These are phyloP conservation scores for Stictonetta naevosa DNA, from an alignment of 2,113 vertebrate species.

Conservation along the genomic window DNA sequence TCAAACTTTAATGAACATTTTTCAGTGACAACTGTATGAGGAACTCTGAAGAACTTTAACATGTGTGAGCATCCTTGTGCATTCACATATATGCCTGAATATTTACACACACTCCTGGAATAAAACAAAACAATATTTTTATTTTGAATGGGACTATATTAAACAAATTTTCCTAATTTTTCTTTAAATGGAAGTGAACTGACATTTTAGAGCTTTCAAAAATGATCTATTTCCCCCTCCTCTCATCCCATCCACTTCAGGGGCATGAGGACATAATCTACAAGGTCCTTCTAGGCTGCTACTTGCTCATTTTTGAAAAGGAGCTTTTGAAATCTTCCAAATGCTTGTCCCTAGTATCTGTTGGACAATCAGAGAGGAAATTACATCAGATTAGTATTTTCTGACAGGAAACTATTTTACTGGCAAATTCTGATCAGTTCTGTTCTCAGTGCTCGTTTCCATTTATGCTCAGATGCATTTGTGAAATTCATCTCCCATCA, in stretches of 20 bases:
- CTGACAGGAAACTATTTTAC: not conserved
- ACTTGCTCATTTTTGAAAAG: not conserved
- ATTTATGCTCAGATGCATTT: slow-evolving; percentile 1
- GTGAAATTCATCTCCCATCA: not conserved
- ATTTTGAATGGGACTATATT: not conserved
- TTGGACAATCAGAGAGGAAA: not conserved
- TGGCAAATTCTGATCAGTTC: not conserved
- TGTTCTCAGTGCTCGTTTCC: not conserved
- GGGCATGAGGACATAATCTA: not conserved
- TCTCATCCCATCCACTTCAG: not conserved
- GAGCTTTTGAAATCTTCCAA: not conserved
- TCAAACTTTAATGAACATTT: not conserved
- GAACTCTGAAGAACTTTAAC: not conserved
- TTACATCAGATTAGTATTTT: not conserved
- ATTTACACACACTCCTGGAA: not conserved
- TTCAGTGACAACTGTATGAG: not conserved
- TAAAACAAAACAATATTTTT: not conserved
- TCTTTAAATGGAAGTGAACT: not conserved
- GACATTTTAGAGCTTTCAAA: not conserved
- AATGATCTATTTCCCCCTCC: not conserved
- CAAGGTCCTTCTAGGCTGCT: not conserved
- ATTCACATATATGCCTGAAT: not conserved
- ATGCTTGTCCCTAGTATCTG: not conserved
- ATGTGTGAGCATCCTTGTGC: rapidly evolving
- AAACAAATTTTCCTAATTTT: not conserved